Conservation (phyloP, 2,888 invertebrate genomes). For the Cheiracanthium punctorium region DNA sequence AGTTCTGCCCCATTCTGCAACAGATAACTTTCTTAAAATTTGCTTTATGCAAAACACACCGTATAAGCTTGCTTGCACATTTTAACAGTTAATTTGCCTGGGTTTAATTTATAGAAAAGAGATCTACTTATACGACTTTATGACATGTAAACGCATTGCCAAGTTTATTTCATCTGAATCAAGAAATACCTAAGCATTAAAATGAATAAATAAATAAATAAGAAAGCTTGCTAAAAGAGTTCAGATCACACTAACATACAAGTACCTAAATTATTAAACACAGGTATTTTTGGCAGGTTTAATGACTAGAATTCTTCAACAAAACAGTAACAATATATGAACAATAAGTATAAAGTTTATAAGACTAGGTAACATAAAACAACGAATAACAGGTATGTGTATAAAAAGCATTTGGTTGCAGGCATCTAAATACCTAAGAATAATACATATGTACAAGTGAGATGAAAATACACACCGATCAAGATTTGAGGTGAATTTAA, state of each 20-base stretch:
- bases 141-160: too few species aligned
- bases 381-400: constrained; percentile 65
- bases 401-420: constrained; percentile 68
- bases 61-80: too few species aligned
- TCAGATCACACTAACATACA: neutral
- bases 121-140: too few species aligned
- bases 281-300: constrained; percentile 55
- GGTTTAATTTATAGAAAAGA: too few species aligned
- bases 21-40: too few species aligned
- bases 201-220: neutral
- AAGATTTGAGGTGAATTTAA: constrained; percentile 21
- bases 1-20: too few species aligned
- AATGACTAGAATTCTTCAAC: constrained; percentile 63
- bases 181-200: neutral
- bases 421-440: constrained; percentile 63
- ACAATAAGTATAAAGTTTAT: constrained; percentile 65
- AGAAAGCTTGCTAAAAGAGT: neutral
- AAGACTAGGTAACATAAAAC: constrained; percentile 65
- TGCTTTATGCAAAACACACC: too few species aligned
- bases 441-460: constrained; percentile 69
- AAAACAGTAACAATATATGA: constrained; percentile 45
- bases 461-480: constrained; percentile 63
- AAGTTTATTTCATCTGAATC: neutral
- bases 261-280: constrained; percentile 40
- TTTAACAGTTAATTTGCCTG: too few species aligned